Percentiles rank a stretch among this genome's conserved stretches.
phyloP scores from a whole-genome alignment of 2,888 invertebrate genomes.

The Litoditis marina region DNA sequence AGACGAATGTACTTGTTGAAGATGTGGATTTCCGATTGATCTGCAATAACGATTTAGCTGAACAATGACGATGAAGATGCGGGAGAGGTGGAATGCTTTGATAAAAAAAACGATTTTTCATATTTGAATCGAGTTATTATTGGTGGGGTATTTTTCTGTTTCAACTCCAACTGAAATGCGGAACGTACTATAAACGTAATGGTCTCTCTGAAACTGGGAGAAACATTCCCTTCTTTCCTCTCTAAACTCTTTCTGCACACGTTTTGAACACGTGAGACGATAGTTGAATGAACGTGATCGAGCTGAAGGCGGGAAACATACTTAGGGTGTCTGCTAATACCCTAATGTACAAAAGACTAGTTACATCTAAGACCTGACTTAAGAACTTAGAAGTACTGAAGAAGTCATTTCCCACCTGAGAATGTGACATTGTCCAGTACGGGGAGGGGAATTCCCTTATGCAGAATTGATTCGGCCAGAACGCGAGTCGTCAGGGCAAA shows the following conservation, averaged over 20 bases:
- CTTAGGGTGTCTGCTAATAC: neutral
- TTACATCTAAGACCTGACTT: too few species aligned
- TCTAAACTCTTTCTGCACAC: neutral
- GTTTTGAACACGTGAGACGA: too few species aligned
- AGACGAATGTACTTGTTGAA: slow-evolving; percentile 29
- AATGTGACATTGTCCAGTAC: slow-evolving; percentile 51
- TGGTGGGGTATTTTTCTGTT: neutral
- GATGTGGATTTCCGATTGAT: slow-evolving; percentile 26
- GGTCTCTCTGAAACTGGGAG: neutral
- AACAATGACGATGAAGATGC: neutral
- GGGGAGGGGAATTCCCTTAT: slow-evolving; percentile 51
- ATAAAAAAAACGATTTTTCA: too few species aligned
- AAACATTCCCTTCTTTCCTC: neutral
- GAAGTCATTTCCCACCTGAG: slow-evolving; percentile 20
- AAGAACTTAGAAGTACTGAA: neutral
- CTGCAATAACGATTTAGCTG: slow-evolving; percentile 11
- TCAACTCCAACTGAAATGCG: neutral
- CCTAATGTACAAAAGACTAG: neutral
- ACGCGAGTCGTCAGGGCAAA: slow-evolving; percentile 39
- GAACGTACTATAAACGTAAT: neutral
- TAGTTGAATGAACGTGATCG: too few species aligned
- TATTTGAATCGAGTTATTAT: too few species aligned
- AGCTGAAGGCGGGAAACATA: too few species aligned
- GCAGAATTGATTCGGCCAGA: slow-evolving; percentile 32
- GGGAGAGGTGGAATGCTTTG: too few species aligned